Evolutionary conservation across 1,140 invertebrate species (phyloP).

Genomic region (Ptiloglossa arizonensis): DNA sequence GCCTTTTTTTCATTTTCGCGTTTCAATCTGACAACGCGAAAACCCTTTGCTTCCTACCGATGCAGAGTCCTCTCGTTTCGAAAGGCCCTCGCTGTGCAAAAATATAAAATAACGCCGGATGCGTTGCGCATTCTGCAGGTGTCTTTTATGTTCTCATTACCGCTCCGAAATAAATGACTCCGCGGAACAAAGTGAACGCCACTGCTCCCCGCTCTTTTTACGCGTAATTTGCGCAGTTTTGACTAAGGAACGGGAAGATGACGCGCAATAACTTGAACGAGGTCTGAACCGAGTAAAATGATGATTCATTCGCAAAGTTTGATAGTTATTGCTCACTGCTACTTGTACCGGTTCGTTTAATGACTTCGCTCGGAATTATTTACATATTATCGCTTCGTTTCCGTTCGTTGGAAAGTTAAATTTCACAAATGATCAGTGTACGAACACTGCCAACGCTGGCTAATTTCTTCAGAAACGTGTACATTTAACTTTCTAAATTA

Average conservation of each 20-base stretch:
- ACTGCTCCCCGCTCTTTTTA: slow-evolving; percentile 28
- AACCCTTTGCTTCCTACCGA: slow-evolving; percentile 23
- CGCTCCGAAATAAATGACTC: slow-evolving; percentile 57
- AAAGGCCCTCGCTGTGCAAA: slow-evolving; percentile 32
- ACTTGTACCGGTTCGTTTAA: slow-evolving; percentile 13
- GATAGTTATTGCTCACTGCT: slow-evolving; percentile 7
- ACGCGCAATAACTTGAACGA: neutral
- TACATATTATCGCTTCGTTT: slow-evolving; percentile 21
- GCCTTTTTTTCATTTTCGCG: slow-evolving; percentile 7
- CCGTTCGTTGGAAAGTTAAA: slow-evolving; percentile 23
- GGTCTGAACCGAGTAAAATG: slow-evolving; percentile 21
- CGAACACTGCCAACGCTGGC: neutral
- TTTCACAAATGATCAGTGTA: neutral
- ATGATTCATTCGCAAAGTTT: slow-evolving; percentile 3
- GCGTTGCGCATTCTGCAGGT: slow-evolving; percentile 35
- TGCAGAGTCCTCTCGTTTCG: slow-evolving; percentile 50
- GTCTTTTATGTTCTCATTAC: slow-evolving; percentile 60
- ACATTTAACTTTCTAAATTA: too few relatives aligned
- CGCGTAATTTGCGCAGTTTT: slow-evolving; percentile 2
- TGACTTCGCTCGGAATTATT: slow-evolving; percentile 17
- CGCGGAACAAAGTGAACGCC: slow-evolving; percentile 44
- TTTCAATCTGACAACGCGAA: slow-evolving; percentile 23
- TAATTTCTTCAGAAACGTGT: neutral
- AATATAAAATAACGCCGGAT: slow-evolving; percentile 43
- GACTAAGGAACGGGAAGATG: slow-evolving; percentile 24